Evolutionary conservation across 2,113 vertebrate genomes (phyloP), one percentile per base, ranked within the genome.

Genomic region (Cisticola juncidis): DNA sequence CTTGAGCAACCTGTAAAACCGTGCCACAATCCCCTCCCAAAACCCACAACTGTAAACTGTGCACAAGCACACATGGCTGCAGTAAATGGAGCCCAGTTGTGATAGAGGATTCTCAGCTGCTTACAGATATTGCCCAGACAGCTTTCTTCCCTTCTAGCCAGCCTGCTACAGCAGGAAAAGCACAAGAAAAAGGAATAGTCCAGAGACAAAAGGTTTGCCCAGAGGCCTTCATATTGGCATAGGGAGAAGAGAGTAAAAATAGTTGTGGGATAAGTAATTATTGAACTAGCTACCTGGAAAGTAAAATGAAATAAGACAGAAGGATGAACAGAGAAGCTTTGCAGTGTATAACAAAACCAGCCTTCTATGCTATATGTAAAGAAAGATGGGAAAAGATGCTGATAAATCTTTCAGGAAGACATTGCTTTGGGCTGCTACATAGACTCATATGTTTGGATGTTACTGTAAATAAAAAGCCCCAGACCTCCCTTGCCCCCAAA

Each of bases 1-100:
- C 88, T 81, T 84, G 83, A 91, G 86, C 83, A 95, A 51, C 69
- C 91, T 84, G 71, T 94, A 97, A 95, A 95, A 94, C 40, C 60
- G 48, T n/a, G 85, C 91, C 77, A 81, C 88, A 94, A 95, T 78
- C 83, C 77, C 51, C 51, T 92, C 9, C 1, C 51, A 84, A 91
- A 93, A 96, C 56, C 80, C 95, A 81, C 92, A 84, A 47, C 88
- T 81, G 65, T 91, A 81, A 91, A 78, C 56, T 60, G 25, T 73
- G 77, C 80, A 86, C 36, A 92, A 88, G 56, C 88, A 96, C 92
- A 89, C 65, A 60, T 92, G 88, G 64, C 87, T 89, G 80, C 0
- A n/a, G 91, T 94, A 81, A 93, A 92, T 24, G 56, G 33, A 69
- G 64, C 69, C 72, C 81, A 62, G 51, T 90, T 77, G 48, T 47